Conservation (phyloP, 2,888 invertebrate genomes). For the Lochmaea crataegi region DNA sequence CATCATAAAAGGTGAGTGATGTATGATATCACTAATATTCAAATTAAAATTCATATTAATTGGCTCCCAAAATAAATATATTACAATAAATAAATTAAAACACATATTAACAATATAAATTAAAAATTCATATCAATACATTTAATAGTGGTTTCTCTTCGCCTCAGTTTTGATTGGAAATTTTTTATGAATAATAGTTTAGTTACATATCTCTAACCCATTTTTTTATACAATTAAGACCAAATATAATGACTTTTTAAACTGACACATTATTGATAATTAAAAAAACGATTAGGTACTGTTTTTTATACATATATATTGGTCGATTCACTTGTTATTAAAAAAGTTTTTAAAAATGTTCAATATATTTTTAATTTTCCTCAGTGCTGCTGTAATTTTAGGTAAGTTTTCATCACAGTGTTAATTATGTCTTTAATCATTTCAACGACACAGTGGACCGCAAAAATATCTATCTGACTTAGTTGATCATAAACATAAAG, state of each 20-base stretch:
- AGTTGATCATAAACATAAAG: too few relatives aligned
- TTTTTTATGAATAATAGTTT: not conserved
- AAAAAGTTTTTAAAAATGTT: not conserved
- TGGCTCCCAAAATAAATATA: too few relatives aligned
- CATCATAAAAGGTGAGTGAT: too few relatives aligned
- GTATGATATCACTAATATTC: too few relatives aligned
- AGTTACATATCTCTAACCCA: constrained; percentile 19
- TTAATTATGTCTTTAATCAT: too few relatives aligned
- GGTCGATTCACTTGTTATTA: not conserved
- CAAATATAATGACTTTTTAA: constrained; percentile 10
- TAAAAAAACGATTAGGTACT: not conserved
- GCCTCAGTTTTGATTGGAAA: not conserved
- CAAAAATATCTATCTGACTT: too few relatives aligned
- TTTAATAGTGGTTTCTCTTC: too few relatives aligned
- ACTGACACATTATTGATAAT: constrained; percentile 3
- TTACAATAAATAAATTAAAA: too few relatives aligned
- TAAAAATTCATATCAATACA: too few relatives aligned
- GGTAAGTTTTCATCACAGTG: constrained; percentile 2
- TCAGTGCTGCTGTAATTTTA: not conserved
- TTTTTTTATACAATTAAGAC: constrained; percentile 17
- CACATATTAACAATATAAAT: too few relatives aligned
- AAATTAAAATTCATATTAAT: too few relatives aligned
- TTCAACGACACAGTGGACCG: too few relatives aligned
- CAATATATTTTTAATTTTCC: not conserved
- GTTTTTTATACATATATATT: not conserved